phyloP scores from a whole-genome alignment of 2,888 invertebrate genomes.

The Oxystoma pomonae region DNA sequence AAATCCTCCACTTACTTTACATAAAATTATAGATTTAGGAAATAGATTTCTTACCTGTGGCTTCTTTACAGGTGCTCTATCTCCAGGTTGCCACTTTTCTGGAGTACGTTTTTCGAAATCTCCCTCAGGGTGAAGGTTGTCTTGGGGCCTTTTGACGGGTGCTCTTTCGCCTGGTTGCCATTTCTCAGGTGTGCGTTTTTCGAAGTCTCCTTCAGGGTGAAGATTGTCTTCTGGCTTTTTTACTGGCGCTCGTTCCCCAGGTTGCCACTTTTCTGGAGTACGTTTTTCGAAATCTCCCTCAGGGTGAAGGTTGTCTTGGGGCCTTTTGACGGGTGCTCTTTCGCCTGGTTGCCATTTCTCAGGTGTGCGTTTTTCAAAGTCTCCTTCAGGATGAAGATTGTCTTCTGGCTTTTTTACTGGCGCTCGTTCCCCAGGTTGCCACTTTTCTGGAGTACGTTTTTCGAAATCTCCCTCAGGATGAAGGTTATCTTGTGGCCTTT shows the following conservation, averaged over 20 bases:
- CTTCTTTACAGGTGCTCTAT: too few relatives aligned
- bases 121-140: conserved; percentile 51
- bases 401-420: conserved; percentile 56
- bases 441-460: conserved; percentile 45
- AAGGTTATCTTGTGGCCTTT: conserved; percentile 49
- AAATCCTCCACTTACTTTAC: too few relatives aligned
- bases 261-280: conserved; percentile 19
- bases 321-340: conserved; percentile 43
- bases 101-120: conserved; percentile 40
- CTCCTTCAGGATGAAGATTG: conserved; percentile 59
- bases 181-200: conserved; percentile 31
- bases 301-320: conserved; percentile 48
- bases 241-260: conserved; percentile 48
- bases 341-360: conserved; percentile 48
- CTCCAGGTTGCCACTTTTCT: conserved; percentile 17
- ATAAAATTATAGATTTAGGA: too few relatives aligned
- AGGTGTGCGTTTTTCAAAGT: conserved; percentile 45
- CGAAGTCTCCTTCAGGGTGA: conserved; percentile 53
- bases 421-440: conserved; percentile 52
- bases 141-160: conserved; percentile 44
- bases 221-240: conserved; percentile 59
- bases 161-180: conserved; percentile 45
- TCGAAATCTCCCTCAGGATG: conserved; percentile 51
- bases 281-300: conserved; percentile 49
- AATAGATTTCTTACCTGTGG: too few relatives aligned